Conservation (phyloP, 2,888 invertebrate genomes). For the Tetragonisca angustula region DNA sequence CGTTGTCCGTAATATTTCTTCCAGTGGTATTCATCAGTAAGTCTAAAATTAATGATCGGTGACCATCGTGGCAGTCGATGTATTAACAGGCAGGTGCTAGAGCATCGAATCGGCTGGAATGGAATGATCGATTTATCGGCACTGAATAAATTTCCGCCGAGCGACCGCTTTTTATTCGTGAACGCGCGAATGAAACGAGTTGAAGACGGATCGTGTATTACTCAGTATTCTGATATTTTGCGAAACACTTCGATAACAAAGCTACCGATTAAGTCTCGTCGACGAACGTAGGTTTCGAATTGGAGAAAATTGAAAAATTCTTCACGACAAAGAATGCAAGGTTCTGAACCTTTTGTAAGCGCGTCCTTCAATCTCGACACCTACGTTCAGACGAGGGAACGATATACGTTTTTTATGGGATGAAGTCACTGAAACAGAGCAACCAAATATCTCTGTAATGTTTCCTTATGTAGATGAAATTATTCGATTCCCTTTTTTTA, state of each 20-base stretch:
- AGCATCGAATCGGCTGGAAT: constrained; percentile 30
- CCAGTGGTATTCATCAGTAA: too few species aligned
- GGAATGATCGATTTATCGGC: constrained; percentile 34
- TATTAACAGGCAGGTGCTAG: constrained; percentile 48
- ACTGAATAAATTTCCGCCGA: constrained; percentile 23
- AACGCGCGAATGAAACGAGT: constrained; percentile 27
- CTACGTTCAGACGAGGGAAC: constrained; percentile 43
- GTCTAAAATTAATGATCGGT: too few species aligned
- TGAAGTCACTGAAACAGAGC: background rate
- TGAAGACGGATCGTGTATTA: constrained; percentile 63
- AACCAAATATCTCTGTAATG: background rate
- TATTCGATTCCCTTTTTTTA: background rate
- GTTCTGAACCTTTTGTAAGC: background rate
- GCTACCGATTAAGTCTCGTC: constrained; percentile 38
- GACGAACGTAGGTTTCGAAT: constrained; percentile 55
- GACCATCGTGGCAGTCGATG: too few species aligned
- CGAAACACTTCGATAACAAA: constrained; percentile 45
- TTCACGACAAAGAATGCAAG: background rate
- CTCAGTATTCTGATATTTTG: constrained; percentile 75
- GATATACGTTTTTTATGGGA: constrained; percentile 66
- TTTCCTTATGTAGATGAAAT: background rate
- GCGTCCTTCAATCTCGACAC: constrained; percentile 55
- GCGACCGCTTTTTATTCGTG: constrained; percentile 43
- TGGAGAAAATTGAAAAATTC: constrained; percentile 15
- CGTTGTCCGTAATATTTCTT: too few species aligned